Evolutionary conservation across 2,113 vertebrate genomes (phyloP).

Genomic region (Gracilinanus agilis): DNA sequence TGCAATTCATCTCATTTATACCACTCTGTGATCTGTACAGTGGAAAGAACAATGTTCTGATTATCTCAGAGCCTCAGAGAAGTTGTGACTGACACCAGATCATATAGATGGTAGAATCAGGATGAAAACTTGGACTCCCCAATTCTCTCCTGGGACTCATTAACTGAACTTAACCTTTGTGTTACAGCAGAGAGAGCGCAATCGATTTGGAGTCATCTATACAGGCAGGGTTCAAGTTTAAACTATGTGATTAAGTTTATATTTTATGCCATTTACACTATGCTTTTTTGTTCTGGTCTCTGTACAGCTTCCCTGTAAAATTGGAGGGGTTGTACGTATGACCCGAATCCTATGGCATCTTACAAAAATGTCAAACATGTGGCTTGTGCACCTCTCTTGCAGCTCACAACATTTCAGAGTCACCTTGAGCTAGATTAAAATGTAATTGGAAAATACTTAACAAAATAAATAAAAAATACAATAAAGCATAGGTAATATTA

Average conservation of each 20-base stretch:
- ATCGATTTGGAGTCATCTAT: background rate
- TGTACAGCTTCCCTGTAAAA: background rate
- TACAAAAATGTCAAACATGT: background rate
- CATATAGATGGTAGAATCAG: background rate
- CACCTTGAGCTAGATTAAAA: background rate
- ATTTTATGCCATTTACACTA: background rate
- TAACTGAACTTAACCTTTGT: background rate
- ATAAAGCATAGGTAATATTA: background rate
- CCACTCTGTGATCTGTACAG: background rate
- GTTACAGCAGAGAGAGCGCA: background rate
- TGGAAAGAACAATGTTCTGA: background rate
- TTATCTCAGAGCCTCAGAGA: conserved; percentile 3
- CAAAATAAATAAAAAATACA: background rate
- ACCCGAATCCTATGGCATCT: background rate
- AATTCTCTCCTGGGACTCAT: background rate
- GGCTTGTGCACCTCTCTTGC: background rate
- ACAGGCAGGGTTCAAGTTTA: background rate
- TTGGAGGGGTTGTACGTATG: background rate
- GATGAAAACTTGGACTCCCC: background rate
- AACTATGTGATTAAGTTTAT: background rate
- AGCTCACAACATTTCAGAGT: background rate
- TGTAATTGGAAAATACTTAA: background rate
- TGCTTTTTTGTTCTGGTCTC: background rate
- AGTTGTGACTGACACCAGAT: background rate
- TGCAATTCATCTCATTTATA: background rate